Base-by-base conservation (phyloP, 2,888 invertebrate species). In the Tenthredo mesomela region DNA sequence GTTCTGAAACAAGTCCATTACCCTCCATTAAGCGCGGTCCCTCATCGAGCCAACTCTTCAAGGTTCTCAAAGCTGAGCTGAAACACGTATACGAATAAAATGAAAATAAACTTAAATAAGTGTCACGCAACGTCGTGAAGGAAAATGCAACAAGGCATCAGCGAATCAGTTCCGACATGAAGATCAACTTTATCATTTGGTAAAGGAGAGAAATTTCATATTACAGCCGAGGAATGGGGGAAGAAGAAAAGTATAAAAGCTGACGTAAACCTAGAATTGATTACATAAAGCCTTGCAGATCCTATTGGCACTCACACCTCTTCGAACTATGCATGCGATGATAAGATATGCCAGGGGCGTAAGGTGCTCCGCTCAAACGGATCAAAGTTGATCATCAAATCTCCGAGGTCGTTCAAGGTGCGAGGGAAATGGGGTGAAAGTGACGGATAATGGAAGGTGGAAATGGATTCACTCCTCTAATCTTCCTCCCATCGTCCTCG, bases 361-460 rank as follows among this genome's bases (percentile, higher is more conserved):
- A 61, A 54, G 33, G 58, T 58, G 61, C 61, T 61, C 33, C 5
- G 33, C 21, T 80, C 58, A 80, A 80, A 61, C 37, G 58, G 37
- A 80, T 80, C 80, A 80, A 80, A 80, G 80, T 40, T 40, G 80
- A 77, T 80, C 61, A 80, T 61, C 58, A 61, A 80, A 80, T 80
- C 80, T 61, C 58, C 37, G n/a, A 61, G 80, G 58, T 40, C n/a
- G 12, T 61, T 61, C 21, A 43, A 61, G 80, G 58, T 80, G 80
- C n/a, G 40, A 80, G 80, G 40, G 61, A 40, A 61, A 61, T 58
- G 61, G 61, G 61, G 80, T 40, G 61, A 58, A 80, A 80, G 61
- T 80, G 58, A 80, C 50, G 80, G 21, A 80, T 80, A 80, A 80
- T 80, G 80, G 80, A 80, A 80, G 80, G 80, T 80, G 10, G 58